Conservation (phyloP, 2,797 vertebrate species). For the Sphenodon punctatus region DNA sequence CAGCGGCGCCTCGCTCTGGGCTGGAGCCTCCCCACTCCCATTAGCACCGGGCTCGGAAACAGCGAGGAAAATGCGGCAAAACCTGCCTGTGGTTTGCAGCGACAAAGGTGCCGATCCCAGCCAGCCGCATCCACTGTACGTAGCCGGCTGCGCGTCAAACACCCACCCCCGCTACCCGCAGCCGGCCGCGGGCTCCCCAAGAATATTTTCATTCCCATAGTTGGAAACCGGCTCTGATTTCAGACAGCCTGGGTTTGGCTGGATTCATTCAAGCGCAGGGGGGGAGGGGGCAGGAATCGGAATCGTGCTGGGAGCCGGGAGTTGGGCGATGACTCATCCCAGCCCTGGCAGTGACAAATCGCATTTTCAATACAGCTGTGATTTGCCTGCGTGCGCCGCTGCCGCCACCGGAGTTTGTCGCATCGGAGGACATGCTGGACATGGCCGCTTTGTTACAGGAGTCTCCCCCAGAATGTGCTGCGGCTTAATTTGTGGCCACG, state of each 20-base stretch:
- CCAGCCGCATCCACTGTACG: neutral
- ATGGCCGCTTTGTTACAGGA: accelerated
- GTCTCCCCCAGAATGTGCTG: accelerated
- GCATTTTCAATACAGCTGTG: neutral
- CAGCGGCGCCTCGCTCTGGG: too few relatives aligned
- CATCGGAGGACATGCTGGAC: accelerated
- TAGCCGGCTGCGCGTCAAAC: neutral
- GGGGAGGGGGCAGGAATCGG: too few relatives aligned
- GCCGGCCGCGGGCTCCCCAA: neutral
- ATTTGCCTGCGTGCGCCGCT: too few relatives aligned
- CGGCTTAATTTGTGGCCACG: too few relatives aligned
- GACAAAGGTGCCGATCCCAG: too few relatives aligned
- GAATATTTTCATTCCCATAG: neutral
- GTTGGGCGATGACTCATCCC: accelerated
- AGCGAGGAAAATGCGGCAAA: too few relatives aligned
- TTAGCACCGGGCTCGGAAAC: too few relatives aligned
- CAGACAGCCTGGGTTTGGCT: accelerated
- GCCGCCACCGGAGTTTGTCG: too few relatives aligned
- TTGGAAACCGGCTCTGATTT: neutral
- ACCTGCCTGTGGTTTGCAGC: too few relatives aligned
- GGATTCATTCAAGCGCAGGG: neutral
- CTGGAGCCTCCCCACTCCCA: too few relatives aligned
- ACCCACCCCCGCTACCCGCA: too few relatives aligned
- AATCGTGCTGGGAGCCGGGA: neutral
- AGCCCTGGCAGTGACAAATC: accelerated